Base-by-base conservation (phyloP, 2,888 invertebrate genomes). In the Rhagonycha lutea region DNA sequence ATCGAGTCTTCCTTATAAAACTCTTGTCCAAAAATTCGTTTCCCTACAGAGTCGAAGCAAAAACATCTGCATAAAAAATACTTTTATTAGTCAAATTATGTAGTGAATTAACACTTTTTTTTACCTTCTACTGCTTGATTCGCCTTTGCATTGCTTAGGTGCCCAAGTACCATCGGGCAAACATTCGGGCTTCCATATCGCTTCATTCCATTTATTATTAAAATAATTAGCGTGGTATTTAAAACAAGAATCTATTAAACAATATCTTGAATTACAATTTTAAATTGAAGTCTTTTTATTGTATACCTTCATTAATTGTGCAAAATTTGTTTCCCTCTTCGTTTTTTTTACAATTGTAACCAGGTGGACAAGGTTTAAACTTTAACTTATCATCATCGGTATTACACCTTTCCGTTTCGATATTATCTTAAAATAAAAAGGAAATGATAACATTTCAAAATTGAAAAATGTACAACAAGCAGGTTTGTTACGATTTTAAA, bases 81-180 rank as follows among this genome's bases (percentile, higher is more conserved):
- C 9, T 23, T 63, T 23, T n/a, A 8, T 23, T n/a, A 8, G 1
- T 68, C 8, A 28, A 24, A 72, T n/a, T 26, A 10, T 62, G 18
- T 72, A n/a, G n/a, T 0, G 23, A 11, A 60, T 4, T 68, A 32
- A 12, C 24, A 23, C 1, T 47, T 14, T 29, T 63, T 18, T 68
- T 29, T 72, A 68, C 92, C 92, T 90, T 84, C 92, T 92, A 73
- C 88, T 89, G 78, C 90, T 88, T 79, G 87, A 81, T 82, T 92
- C 92, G 60, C 92, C 92, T 87, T 92, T 93, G 84, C 93, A 93
- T 84, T 93, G 93, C 77, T 91, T 91, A 1, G 92, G 89, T 61
- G 90, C 90, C 86, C 89, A 92, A 14, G 86, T 86, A 11, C 91
- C 92, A 82, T 92, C 90, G 23, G 88, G 86, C 68, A 90, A 87